Evolutionary conservation across 2,888 invertebrate genomes (phyloP).

Genomic region (Autographa pulchrina): DNA sequence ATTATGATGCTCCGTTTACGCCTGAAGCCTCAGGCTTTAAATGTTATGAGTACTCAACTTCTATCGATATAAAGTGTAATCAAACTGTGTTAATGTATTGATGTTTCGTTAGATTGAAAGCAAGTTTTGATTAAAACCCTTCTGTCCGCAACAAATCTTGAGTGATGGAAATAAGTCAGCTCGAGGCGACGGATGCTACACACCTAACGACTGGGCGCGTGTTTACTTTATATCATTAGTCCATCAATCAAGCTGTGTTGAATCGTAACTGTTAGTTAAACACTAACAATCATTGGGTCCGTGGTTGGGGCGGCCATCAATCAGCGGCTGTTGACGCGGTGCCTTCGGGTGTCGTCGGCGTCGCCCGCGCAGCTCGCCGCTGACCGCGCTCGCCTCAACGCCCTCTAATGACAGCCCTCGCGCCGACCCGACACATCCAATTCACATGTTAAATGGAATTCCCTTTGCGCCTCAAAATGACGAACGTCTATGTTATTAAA

Average conservation of each 20-base stretch:
- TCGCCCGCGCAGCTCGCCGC: conserved; percentile 47
- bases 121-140: conserved; percentile 66
- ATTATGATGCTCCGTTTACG: not conserved
- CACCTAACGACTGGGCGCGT: conserved; percentile 76
- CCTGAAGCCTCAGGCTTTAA: conserved; percentile 26
- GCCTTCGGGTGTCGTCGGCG: conserved; percentile 69
- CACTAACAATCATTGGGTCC: conserved; percentile 84
- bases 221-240: conserved; percentile 88
- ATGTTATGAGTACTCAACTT: conserved; percentile 31
- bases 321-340: conserved; percentile 77
- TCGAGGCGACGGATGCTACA: conserved; percentile 71
- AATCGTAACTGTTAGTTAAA: conserved; percentile 87
- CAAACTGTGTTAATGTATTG: conserved; percentile 60
- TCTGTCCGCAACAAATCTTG: conserved; percentile 65
- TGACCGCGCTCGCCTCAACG: conserved; percentile 60
- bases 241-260: conserved; percentile 88
- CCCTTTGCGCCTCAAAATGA: conserved; percentile 86
- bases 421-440: conserved; percentile 85
- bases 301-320: conserved; percentile 80
- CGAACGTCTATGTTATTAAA: conserved; percentile 84
- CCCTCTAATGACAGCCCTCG: conserved; percentile 80
- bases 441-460: conserved; percentile 89
- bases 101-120: conserved; percentile 56
- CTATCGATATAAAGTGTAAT: conserved; percentile 34
- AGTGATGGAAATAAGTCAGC: conserved; percentile 72